Evolutionary conservation across 2,888 invertebrate genomes (phyloP), one percentile per base, ranked within the genome.

Genomic region (Smittia sp.): DNA sequence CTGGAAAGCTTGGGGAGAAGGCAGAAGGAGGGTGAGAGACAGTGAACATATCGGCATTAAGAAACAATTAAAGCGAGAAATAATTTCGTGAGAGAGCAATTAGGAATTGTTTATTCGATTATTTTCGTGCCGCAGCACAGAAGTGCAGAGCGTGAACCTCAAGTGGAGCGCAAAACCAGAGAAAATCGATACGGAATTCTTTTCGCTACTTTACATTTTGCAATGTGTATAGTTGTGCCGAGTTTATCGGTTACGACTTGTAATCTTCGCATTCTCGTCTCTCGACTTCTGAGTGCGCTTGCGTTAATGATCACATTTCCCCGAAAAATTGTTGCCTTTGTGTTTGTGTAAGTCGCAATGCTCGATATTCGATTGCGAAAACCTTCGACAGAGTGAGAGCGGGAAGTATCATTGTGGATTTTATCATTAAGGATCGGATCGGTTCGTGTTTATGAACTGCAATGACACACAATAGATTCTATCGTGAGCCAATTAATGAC

Each of bases 161-260:
- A 9, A 58, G 18, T 9, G 3, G 58, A 18, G 18, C 20, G 20
- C 15, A 58, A 18, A 58, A n/a, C 11, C 4, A 15, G 46, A 39
- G 54, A 24, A 69, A 69, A 69, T 69, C 69, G 69, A 69, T 69
- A 69, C 46, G 54, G 27, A 58, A 58, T 20, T 25, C 69, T 54
- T 41, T 52, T 69, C 25, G 46, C 69, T 69, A 69, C 54, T 69
- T 69, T 69, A 69, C 69, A 69, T 69, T 69, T 69, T 18, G 22
- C 58, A 58, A 20, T 22, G 58, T 20, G 32, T 11, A 27, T 22
- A 52, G 7, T 52, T 27, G 15, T 66, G 27, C 20, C 66, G 38
- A 39, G 46, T 69, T n/a, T 69, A 69, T 69, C 69, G 54, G 69
- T 69, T 69, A 69, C 69, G 41, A 69, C 69, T 69, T 69, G 69